A percentile compares a stretch with the other conserved stretches of the same genome.
These are phyloP conservation scores for Falco peregrinus DNA, from an alignment of 2,797 vertebrate genomes.

Conservation along the genomic window DNA sequence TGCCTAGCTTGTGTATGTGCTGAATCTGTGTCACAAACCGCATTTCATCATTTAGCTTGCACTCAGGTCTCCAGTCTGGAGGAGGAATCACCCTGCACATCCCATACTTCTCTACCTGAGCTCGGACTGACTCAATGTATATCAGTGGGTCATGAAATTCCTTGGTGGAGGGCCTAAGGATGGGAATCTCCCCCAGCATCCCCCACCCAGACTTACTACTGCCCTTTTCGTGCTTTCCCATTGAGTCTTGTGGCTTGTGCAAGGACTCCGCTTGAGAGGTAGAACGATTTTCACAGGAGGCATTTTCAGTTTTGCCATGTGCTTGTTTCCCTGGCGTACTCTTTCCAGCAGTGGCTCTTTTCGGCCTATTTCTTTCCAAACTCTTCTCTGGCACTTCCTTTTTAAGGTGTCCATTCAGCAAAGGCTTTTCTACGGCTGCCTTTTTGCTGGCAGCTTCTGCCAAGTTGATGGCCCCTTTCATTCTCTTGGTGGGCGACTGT, in stretches of 20 bases:
- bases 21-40: slow-evolving; percentile 98
- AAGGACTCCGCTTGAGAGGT: slow-evolving; percentile 89
- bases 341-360: slow-evolving; percentile 89
- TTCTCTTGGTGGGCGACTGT: slow-evolving; percentile 89
- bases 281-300: slow-evolving; percentile 88
- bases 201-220: slow-evolving; percentile 86
- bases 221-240: slow-evolving; percentile 83
- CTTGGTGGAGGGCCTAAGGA: slow-evolving; percentile 87
- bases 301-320: slow-evolving; percentile 88
- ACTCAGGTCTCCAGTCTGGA: slow-evolving; percentile 96
- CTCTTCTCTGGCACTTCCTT: slow-evolving; percentile 84
- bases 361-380: slow-evolving; percentile 91
- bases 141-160: slow-evolving; percentile 98
- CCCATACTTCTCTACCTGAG: slow-evolving; percentile 91
- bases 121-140: slow-evolving; percentile 92
- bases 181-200: slow-evolving; percentile 87
- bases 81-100: slow-evolving; percentile 95
- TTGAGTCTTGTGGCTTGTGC: slow-evolving; percentile 85
- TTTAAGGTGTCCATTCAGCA: slow-evolving; percentile 86
- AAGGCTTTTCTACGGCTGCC: slow-evolving; percentile 80
- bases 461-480: slow-evolving; percentile 81
- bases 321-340: slow-evolving; percentile 93
- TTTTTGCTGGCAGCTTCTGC: slow-evolving; percentile 89
- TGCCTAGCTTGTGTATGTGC: slow-evolving; percentile 97
- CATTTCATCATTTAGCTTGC: slow-evolving; percentile 99